Evolutionary conservation across 2,113 vertebrate genomes (phyloP).

Genomic region (Patagioenas fasciata): DNA sequence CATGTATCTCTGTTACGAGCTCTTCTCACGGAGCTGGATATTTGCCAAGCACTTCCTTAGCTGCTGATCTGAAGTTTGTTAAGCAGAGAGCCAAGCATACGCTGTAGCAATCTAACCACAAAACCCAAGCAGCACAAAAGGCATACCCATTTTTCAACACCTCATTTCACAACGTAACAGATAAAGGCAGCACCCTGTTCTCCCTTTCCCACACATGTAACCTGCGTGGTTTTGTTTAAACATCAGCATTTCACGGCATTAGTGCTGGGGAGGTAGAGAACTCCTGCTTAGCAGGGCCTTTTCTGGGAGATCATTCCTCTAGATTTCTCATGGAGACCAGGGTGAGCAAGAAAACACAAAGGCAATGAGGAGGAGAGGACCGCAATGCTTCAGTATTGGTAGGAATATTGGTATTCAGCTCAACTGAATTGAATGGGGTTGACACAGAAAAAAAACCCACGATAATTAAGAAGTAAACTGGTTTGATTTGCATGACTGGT

Average conservation of each 20-base stretch:
- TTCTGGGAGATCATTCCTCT: background rate
- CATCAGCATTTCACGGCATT: rapidly evolving
- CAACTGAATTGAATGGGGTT: background rate
- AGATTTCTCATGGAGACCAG: background rate
- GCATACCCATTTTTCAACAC: background rate
- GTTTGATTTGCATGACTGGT: background rate
- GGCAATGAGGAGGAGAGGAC: background rate
- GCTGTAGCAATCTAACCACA: background rate
- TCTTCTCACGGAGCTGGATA: background rate
- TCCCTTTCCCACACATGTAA: rapidly evolving
- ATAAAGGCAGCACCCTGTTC: background rate
- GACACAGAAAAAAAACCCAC: background rate
- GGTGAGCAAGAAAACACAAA: background rate
- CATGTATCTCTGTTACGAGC: too few relatives aligned
- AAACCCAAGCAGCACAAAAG: background rate
- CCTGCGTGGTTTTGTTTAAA: rapidly evolving
- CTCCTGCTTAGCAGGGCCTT: rapidly evolving
- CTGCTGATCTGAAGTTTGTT: background rate
- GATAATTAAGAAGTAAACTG: background rate
- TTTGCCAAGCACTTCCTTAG: background rate
- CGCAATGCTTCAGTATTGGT: background rate
- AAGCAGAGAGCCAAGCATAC: rapidly evolving
- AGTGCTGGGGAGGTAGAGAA: background rate
- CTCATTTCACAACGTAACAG: background rate
- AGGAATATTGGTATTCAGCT: background rate